Percentiles rank a stretch among this genome's conserved stretches.
Evolutionary conservation across 2,888 invertebrate species (phyloP).

Genomic region (Brachycybe producta): DNA sequence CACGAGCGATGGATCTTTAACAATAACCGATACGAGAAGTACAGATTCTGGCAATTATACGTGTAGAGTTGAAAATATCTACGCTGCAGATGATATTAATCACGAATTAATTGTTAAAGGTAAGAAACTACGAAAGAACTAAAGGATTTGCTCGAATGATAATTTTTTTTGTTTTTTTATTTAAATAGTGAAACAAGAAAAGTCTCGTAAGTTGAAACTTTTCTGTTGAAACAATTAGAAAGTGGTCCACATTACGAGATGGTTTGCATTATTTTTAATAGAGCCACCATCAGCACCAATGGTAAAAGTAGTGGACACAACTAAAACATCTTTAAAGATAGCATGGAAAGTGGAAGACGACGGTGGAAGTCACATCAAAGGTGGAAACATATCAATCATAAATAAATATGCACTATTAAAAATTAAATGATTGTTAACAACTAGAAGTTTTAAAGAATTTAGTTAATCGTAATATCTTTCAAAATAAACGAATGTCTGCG

Average conservation of each 20-base stretch:
- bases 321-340: conserved; percentile 12
- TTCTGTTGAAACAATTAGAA: not conserved
- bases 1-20: conserved; percentile 19
- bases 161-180: conserved; percentile 5
- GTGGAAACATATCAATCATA: no score
- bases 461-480: not conserved
- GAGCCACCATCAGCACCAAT: conserved; percentile 18
- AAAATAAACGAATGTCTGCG: not conserved
- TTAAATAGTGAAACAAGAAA: conserved; percentile 15
- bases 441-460: no score
- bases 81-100: conserved; percentile 16
- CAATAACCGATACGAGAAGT: not conserved
- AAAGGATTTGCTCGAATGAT: not conserved
- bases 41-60: conserved; percentile 20
- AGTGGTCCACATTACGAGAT: not conserved
- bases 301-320: conserved; percentile 10
- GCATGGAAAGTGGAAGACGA: conserved; percentile 19
- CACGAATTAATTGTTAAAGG: conserved; percentile 19
- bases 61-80: conserved; percentile 19
- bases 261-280: not conserved
- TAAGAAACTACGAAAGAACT: not conserved
- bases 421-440: no score
- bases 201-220: conserved; percentile 4
- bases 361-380: conserved; percentile 17
- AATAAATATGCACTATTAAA: no score